Percentiles rank a stretch among this genome's conserved stretches.
These are phyloP conservation scores for Coluber constrictor DNA, from an alignment of 2,797 vertebrate species.

Conservation along the genomic window DNA sequence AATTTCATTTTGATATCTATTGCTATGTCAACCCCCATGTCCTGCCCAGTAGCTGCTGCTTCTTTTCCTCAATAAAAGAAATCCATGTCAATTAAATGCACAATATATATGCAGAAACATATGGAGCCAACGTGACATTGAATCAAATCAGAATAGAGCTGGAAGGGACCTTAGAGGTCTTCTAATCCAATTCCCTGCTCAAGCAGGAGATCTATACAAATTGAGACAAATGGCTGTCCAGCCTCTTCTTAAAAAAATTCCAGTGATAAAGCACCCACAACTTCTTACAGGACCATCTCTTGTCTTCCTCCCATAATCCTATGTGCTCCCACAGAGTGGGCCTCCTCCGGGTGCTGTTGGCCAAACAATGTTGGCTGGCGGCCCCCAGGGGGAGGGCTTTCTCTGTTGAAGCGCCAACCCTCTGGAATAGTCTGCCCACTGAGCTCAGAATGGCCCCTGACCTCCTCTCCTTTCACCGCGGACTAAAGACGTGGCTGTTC, in stretches of 20 bases:
- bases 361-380: too few relatives aligned
- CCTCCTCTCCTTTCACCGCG: too few relatives aligned
- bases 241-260: neutral
- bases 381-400: too few relatives aligned
- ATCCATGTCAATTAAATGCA: neutral
- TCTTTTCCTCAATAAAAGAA: constrained; percentile 5
- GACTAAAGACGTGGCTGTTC: too few relatives aligned
- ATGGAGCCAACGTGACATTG: neutral
- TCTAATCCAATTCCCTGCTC: neutral
- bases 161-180: neutral
- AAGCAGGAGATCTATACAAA: neutral
- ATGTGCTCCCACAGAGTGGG: too few relatives aligned
- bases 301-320: too few relatives aligned
- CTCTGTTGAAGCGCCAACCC: too few relatives aligned
- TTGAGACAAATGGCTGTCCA: neutral
- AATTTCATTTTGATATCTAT: constrained; percentile 1
- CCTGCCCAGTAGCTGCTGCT: neutral
- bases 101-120: neutral
- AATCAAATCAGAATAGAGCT: neutral
- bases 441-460: too few relatives aligned
- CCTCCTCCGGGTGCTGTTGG: too few relatives aligned
- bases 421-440: too few relatives aligned
- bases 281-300: neutral
- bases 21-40: neutral
- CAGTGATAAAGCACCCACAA: neutral